phyloP scores from a whole-genome alignment of 1,140 invertebrate species.

The Danaus plexippus region DNA sequence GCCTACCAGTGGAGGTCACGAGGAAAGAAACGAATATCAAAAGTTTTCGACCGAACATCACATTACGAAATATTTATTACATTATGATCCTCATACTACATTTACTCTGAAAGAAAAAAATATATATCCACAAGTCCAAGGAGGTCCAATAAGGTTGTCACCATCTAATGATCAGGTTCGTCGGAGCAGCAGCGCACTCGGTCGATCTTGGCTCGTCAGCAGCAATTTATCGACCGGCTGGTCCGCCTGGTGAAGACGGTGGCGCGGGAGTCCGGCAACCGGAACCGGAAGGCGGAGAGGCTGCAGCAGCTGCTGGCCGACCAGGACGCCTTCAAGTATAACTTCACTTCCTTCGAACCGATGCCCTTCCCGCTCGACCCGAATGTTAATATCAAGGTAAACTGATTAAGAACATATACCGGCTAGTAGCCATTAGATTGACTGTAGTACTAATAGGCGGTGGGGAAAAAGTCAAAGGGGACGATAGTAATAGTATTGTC shows the following conservation, averaged over 20 bases:
- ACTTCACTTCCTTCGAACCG: slow-evolving; percentile 93
- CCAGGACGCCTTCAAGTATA: slow-evolving; percentile 86
- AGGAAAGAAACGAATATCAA: no score
- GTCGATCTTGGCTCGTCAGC: slow-evolving; percentile 84
- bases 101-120: no score
- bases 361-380: slow-evolving; percentile 96
- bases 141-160: no score
- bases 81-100: no score
- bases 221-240: slow-evolving; percentile 92
- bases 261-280: slow-evolving; percentile 91
- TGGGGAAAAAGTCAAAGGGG: no score
- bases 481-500: no score
- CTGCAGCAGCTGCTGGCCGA: slow-evolving; percentile 88
- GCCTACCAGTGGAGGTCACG: no score
- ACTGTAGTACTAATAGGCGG: no score
- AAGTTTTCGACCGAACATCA: no score
- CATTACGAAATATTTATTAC: no score
- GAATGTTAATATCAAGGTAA: slow-evolving; percentile 82
- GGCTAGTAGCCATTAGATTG: no score
- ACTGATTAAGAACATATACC: neutral
- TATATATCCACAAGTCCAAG: no score
- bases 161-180: neutral
- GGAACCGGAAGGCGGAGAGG: slow-evolving; percentile 92
- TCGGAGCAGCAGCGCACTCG: slow-evolving; percentile 15
- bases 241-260: slow-evolving; percentile 93